Percentiles rank a stretch among this genome's conserved stretches.
Evolutionary conservation across 2,797 vertebrate species (phyloP).

Genomic region (Poeciliopsis presidionis): DNA sequence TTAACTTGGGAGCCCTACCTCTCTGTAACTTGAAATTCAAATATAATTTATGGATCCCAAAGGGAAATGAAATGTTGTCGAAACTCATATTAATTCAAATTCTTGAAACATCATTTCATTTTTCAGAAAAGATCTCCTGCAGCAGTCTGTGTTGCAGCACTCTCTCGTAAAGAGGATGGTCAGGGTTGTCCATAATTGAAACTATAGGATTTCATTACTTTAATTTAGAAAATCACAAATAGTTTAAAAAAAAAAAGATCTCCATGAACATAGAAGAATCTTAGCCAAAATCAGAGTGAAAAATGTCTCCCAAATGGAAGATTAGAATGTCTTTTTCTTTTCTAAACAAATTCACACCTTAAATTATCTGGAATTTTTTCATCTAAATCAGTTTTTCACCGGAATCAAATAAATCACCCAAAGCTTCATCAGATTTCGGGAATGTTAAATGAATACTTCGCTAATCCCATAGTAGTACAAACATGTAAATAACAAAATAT

Average conservation of each 20-base stretch:
- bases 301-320: background rate
- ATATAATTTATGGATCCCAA: too few species aligned
- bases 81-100: too few species aligned
- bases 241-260: background rate
- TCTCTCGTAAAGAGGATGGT: too few species aligned
- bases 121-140: too few species aligned
- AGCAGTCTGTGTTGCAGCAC: too few species aligned
- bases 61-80: too few species aligned
- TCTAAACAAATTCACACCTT: background rate
- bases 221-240: background rate
- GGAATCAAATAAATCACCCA: conserved; percentile 19
- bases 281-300: background rate
- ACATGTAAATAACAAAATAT: conserved; percentile 47
- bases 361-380: conserved; percentile 25
- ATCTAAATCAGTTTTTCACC: conserved; percentile 33
- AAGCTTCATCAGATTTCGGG: conserved; percentile 37
- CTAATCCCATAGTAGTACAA: conserved; percentile 35
- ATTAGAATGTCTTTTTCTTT: background rate
- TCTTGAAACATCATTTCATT: too few species aligned
- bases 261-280: background rate
- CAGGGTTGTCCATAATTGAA: too few species aligned
- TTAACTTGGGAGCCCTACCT: background rate
- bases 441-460: conserved; percentile 26
- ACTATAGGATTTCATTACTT: background rate
- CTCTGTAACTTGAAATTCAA: background rate